A percentile compares a stretch with the other conserved stretches of the same genome.
These are phyloP conservation scores for Porphyrio hochstetteri DNA, from an alignment of 2,113 vertebrate genomes.

Conservation along the genomic window DNA sequence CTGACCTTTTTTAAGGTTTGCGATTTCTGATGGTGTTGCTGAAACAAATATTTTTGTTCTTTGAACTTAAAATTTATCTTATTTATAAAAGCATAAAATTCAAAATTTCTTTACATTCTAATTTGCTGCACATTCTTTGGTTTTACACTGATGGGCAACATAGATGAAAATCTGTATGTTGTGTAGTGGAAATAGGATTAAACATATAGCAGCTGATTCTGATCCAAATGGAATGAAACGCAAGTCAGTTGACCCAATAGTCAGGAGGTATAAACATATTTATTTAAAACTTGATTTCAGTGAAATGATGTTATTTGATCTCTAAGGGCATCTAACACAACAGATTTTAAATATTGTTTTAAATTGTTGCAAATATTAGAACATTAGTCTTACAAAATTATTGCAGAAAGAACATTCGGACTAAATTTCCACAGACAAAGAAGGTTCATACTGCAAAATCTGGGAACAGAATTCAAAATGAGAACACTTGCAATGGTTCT, in stretches of 20 bases:
- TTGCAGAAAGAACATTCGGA: not conserved
- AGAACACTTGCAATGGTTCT: not conserved
- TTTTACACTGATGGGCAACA: not conserved
- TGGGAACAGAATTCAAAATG: not conserved
- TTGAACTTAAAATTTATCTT: not conserved
- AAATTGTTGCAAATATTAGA: not conserved
- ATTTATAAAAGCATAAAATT: not conserved
- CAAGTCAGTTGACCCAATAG: not conserved
- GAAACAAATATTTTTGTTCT: not conserved
- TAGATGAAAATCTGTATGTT: not conserved
- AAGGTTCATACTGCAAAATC: not conserved
- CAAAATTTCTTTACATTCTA: not conserved
- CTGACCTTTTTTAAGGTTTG: not conserved
- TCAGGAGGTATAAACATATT: not conserved
- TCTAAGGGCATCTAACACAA: not conserved
- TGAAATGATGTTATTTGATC: not conserved
- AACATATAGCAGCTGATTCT: not conserved
- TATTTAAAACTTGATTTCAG: not conserved
- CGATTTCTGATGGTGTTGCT: not conserved
- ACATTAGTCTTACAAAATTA: not conserved
- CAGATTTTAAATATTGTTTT: not conserved
- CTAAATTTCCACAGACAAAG: not conserved
- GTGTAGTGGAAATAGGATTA: not conserved
- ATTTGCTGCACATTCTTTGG: not conserved
- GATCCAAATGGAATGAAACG: not conserved